Percentiles rank a stretch among this genome's conserved stretches.
phyloP scores from a whole-genome alignment of 2,797 vertebrate genomes.

The Pipistrellus pipistrellus region DNA sequence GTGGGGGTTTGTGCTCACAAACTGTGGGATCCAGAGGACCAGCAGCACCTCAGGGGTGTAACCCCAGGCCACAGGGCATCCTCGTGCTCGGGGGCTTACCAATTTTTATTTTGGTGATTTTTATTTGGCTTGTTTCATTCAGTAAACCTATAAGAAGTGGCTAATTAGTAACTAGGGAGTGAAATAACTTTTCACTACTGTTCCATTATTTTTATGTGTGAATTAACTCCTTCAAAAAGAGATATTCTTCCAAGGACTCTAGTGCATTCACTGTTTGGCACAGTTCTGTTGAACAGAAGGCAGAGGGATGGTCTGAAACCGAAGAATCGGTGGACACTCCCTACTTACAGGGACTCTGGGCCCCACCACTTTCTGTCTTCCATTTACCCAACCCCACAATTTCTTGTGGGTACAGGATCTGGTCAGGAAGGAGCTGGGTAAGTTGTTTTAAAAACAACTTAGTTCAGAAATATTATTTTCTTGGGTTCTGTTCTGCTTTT shows the following conservation, averaged over 20 bases:
- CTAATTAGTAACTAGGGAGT: background rate
- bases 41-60: accelerated
- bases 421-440: no score
- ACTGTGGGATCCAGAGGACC: background rate
- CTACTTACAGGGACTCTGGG: accelerated
- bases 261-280: accelerated
- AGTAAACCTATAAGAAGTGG: background rate
- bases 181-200: background rate
- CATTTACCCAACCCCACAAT: no score
- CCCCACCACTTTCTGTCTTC: accelerated
- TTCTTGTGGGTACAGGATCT: background rate
- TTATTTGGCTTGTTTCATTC: background rate
- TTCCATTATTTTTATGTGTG: background rate
- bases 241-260: background rate
- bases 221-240: background rate
- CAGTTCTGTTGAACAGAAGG: background rate
- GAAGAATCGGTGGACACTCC: accelerated
- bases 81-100: background rate
- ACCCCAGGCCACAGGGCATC: accelerated
- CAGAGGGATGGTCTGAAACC: background rate
- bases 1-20: accelerated
- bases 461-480: background rate
- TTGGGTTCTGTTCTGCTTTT: background rate
- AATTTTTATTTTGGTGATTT: background rate
- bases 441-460: background rate